Base-by-base conservation (phyloP, 2,888 invertebrate species). In the Drosophila monieri region DNA sequence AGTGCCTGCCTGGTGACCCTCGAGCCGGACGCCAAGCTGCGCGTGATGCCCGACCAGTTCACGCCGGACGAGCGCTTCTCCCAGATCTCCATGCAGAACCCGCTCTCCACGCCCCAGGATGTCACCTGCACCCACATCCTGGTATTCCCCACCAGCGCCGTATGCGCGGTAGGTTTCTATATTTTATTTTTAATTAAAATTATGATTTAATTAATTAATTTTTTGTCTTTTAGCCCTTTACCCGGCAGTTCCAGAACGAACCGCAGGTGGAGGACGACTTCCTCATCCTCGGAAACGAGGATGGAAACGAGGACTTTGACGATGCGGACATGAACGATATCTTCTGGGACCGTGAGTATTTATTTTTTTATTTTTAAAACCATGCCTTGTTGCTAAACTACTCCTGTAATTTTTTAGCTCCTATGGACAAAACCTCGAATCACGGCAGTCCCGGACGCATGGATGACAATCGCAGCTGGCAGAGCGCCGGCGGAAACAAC, bases 1-100 rank as follows among this genome's bases (percentile, higher is more conserved):
- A 98, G 98, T 77, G 99, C 99, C n/a, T 99, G 99, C 92, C 94
- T 99, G 59, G 98, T 99, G 46, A 98, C 98, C 73, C 94, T 98
- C 66, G 99, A 99, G 92, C 96, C 98, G 44, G 98, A 98, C 92
- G 93, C 94, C 23, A 95, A 95, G 80, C 94, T 99, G 80, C 94
- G 98, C 66, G 94, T 98, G 70, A 97, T 98, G 97, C 96, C 97
- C 15, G 98, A 98, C 92, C 96, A 97, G 88, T 98, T 97, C 92
- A 97, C 98, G 51, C 97, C 97, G n/a, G 98, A 98, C 91, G 98
- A 98, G 92, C 93, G 97, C 61, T 97, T 97, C 92, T 95, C 95
- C 75, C 96, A 96, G 91, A 95, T 95, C 78, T 95, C 96, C 66
- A 96, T 97, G 89, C 97, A 97, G 91, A 96, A 96, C 89, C 96